Evolutionary conservation across 2,113 vertebrate species (phyloP).

Genomic region (Hippocampus abdominalis): DNA sequence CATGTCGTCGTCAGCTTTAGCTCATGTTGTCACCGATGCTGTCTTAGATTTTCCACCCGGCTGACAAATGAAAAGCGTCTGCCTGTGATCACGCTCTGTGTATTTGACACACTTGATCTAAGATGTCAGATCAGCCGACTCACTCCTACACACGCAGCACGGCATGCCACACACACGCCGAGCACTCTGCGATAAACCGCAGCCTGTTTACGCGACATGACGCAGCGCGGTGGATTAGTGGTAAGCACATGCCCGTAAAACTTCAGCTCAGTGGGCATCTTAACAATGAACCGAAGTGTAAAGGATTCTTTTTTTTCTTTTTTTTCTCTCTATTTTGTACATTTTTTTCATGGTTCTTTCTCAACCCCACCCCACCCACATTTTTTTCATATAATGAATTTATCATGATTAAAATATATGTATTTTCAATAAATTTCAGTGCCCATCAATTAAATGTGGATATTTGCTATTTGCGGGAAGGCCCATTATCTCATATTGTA

Average conservation of each 20-base stretch:
- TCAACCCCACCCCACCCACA: too few species aligned
- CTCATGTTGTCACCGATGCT: not conserved
- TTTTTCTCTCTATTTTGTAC: too few species aligned
- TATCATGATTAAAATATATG: too few species aligned
- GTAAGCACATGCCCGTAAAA: not conserved
- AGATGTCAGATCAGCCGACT: not conserved
- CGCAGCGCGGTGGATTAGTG: not conserved
- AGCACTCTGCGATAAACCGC: conserved; percentile 1
- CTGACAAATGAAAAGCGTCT: conserved; percentile 5
- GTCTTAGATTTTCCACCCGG: conserved; percentile 6
- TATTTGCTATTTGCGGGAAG: too few species aligned
- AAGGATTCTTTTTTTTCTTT: too few species aligned
- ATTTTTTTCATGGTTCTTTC: too few species aligned
- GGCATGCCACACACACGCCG: not conserved
- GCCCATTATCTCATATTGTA: too few species aligned
- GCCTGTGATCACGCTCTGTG: not conserved
- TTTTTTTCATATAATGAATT: too few species aligned
- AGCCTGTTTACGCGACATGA: not conserved
- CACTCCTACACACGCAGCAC: not conserved
- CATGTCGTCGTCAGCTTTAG: not conserved
- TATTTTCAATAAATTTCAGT: too few species aligned
- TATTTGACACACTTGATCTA: not conserved
- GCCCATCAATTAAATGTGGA: too few species aligned
- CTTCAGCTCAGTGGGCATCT: too few species aligned
- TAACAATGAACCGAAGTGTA: too few species aligned